A percentile compares a stretch with the other conserved stretches of the same genome.
These are phyloP conservation scores for Tolmerus cingulatus DNA, from an alignment of 2,888 invertebrate genomes.

Conservation along the genomic window DNA sequence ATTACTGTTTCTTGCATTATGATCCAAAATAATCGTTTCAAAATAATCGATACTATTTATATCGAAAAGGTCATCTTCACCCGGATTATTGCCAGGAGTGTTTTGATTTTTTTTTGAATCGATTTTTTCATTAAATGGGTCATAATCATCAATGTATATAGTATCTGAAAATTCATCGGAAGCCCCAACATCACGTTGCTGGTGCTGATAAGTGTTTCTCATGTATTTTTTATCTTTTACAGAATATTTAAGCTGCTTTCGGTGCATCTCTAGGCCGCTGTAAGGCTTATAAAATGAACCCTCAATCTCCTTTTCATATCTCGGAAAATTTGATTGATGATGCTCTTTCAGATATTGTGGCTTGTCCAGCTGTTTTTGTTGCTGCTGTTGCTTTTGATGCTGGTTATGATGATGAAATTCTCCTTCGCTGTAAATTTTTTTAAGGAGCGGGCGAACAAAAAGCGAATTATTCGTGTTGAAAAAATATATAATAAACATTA, in stretches of 20 bases:
- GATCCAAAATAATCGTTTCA: constrained; percentile 43
- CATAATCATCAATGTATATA: constrained; percentile 54
- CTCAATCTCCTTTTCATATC: background rate
- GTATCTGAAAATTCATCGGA: constrained; percentile 47
- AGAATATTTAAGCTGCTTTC: background rate
- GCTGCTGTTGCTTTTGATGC: background rate
- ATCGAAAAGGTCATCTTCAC: constrained; percentile 22
- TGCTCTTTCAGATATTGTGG: background rate
- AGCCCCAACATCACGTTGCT: background rate
- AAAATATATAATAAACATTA: constrained; percentile 50
- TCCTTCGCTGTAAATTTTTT: constrained; percentile 1
- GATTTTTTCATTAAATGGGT: constrained; percentile 47
- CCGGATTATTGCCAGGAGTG: background rate
- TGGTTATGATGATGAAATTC: constrained; percentile 26
- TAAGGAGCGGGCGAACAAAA: constrained; percentile 40
- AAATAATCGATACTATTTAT: constrained; percentile 45
- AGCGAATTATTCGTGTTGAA: constrained; percentile 50
- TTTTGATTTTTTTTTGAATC: constrained; percentile 33
- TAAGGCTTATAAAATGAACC: background rate
- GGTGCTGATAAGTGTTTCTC: background rate
- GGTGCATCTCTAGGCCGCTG: background rate
- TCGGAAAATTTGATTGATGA: background rate
- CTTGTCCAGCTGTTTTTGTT: background rate
- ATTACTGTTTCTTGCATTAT: background rate
- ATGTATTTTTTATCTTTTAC: constrained; percentile 3